Base-by-base conservation (phyloP, 2,888 invertebrate genomes). In the Dryococelus australis region DNA sequence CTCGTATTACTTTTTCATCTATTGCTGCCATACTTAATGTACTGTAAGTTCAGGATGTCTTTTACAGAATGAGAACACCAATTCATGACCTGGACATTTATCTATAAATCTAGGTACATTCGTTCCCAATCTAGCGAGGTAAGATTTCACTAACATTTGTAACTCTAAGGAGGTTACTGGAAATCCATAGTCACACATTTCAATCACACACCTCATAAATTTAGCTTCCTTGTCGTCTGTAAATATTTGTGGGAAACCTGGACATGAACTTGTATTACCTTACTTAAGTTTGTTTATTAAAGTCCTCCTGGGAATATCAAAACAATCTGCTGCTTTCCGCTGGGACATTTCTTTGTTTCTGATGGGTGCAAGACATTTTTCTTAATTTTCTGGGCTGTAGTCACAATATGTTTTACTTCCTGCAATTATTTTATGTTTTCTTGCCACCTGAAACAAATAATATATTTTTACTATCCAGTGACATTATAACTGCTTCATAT, bases 151-250 rank as follows among this genome's bases (percentile, higher is more conserved):
- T 47, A 89, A 84, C 80, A 89, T 87, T 86, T 87, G 85, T 12
- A 90, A 79, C 43, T 89, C 89, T 24, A 87, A 86, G 86, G 87
- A 87, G 9, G 88, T 87, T 13, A 91, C 79, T 43, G 90, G 90
- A 88, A 90, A 90, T 12, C 90, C 90, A 87, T 51, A 90, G 35
- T 90, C 89, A 27, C 89, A 87, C 80, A 90, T 85, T 85, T 86
- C 87, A 24, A 89, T 84, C 27, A 89, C 90, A n/a, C n/a, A n/a
- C n/a, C n/a, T n/a, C n/a, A n/a, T n/a, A 87, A 91, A 89, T 51
- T 86, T 47, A 35, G 84, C 84, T 88, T 91, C 91, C 88, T 91
- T 90, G 35, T 87, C 89, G 12, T 87, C 89, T n/a, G 88, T 88
- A 83, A 90, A 90, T 27, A 88, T 86, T 5, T 87, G 65, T 26